These are phyloP conservation scores for Dendrocincla tyrannina DNA, from an alignment of 2,797 vertebrate genomes.

Conservation along the genomic window DNA sequence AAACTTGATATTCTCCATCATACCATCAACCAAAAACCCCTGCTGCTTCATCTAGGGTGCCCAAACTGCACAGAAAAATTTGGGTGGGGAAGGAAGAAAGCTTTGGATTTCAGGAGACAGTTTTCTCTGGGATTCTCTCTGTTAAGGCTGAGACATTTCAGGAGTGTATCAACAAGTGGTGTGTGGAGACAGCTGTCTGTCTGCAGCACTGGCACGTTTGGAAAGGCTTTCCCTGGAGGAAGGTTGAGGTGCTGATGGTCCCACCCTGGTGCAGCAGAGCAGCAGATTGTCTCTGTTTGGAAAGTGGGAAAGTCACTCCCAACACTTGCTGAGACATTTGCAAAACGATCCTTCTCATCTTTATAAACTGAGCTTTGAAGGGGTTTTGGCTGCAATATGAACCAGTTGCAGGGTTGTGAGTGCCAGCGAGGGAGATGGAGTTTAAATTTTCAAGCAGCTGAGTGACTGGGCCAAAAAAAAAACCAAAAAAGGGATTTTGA, in stretches of 20 bases:
- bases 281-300: slow-evolving; percentile 30
- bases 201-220: background rate
- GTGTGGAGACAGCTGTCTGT: background rate
- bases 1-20: background rate
- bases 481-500: background rate
- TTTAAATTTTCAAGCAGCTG: background rate
- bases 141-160: background rate
- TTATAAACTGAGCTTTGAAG: background rate
- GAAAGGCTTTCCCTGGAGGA: background rate
- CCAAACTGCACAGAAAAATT: background rate
- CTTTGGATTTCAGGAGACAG: background rate
- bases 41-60: background rate
- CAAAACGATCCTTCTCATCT: background rate
- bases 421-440: background rate
- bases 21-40: background rate
- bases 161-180: background rate
- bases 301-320: slow-evolving; percentile 6
- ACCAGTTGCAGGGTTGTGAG: background rate
- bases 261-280: background rate
- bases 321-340: background rate
- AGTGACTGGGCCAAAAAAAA: background rate
- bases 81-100: background rate
- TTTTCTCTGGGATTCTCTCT: background rate
- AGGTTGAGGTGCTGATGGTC: background rate
- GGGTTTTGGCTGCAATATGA: background rate